Base-by-base conservation (phyloP, 2,888 invertebrate genomes). In the Thereva unica region DNA sequence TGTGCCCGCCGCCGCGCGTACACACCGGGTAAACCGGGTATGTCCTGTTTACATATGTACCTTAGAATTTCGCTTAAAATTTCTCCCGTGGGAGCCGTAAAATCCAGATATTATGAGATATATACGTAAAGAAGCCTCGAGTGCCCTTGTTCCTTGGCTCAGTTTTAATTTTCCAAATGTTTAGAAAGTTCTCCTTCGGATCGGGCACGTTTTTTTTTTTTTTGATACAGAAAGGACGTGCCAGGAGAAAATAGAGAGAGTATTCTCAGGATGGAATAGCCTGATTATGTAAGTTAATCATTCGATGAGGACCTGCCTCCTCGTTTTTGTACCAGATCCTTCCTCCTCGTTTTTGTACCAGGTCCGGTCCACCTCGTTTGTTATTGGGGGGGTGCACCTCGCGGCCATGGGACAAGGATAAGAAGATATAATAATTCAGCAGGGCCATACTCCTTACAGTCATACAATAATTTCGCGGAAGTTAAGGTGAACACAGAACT, bases 41-140 rank as follows among this genome's bases (percentile, higher is more conserved):
- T 52, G 50, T 63, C 52, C 50, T 63, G 63, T 63, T 63, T 63
- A 63, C 63, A 52, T 63, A 63, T 52, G 41, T 52, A 52, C 41
- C 41, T 63, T 54, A 40, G 54, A 64, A 64, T 54, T 64, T 64
- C 54, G 45, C 38, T 54, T 54, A 45, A 53, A 64, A 64, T 54
- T 64, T 64, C 23, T 35, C 64, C 45, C 54, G 34, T 38, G 64
- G 54, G 64, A 45, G 37, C 45, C 45, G 53, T 54, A 64, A 64
- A 64, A 64, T 64, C 64, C 64, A 45, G 54, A 64, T 64, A 64
- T 64, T 64, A 64, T 64, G 64, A 64, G 52, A 64, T 53, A 53
- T 59, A 37, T 59, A 45, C 47, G 47, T 45, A 47, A 23, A 23
- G 23, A 23, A 23, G 57, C 38, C n/a, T 7, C 6, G 41, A 35